Evolutionary conservation across 1,140 invertebrate species (phyloP), one percentile per base, ranked within the genome.

Genomic region (Eufriesea mexicana): DNA sequence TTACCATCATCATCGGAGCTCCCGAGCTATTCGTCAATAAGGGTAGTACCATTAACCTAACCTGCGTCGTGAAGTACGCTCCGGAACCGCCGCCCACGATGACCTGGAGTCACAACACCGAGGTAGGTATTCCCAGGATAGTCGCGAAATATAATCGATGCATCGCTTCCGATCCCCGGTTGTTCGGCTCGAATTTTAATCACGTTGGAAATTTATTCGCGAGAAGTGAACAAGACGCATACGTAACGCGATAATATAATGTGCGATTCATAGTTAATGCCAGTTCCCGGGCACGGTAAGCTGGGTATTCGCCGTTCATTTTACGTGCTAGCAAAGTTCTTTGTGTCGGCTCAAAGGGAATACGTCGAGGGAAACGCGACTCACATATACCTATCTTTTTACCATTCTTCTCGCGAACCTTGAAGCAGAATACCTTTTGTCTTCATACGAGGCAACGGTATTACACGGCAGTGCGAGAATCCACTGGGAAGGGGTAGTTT

Each of bases 31-130:
- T 95, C 91, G 95, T 96, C 77, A 96, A 96, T 93, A 95, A 95
- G 78, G 96, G 96, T 9, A 96, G 95, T 81, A 96, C 96, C 51
- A 96, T 97, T 86, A 96, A 96, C 92, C 92, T 97, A 71, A 96
- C 96, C 5, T 97, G 96, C 89, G 94, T 96, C 45, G 96, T 96
- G 55, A 95, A 95, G 86, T 95, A 95, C 82, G 95, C 95, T 23
- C 96, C 96, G 18, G 96, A 96, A 85, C 96, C 96, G 66, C 96
- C 96, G 8, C 94, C 95, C 25, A 94, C 95, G 86, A 96, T 96
- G 87, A 95, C 94, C 73, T 96, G 96, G 96, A 95, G 95, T 78
- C 96, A 96, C 90, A 95, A 96, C 85, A 95, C 94, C 73, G 95
- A 96, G 93, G 96, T 96, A 92, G 92, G 89, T 77, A 42, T n/a